Base-by-base conservation (phyloP, 1,140 invertebrate species). In the Littorina saxatilis region DNA sequence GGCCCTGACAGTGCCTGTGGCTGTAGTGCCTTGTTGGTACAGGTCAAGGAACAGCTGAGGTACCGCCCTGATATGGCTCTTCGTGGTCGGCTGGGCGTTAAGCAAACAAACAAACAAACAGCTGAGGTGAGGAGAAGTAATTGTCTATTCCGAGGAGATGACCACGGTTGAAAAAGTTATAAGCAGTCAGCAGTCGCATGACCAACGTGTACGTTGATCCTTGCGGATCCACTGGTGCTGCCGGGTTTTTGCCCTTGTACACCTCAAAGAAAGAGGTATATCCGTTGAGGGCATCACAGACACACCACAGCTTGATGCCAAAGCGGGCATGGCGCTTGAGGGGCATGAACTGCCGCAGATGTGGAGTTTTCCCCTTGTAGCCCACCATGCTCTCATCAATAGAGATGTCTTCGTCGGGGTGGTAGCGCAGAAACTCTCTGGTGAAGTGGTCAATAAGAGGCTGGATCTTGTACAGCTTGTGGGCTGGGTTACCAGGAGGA, bases 331-430 rank as follows among this genome's bases (percentile, higher is more conserved):
- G 70, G n/a, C n/a, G 27, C 35, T 73, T 73, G 7, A 11, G 23
- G 27, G 70, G 70, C 70, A 73, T 35, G 70, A 17, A 73, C 70
- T 35, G 17, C 17, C 70, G 70, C 5, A 73, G 70, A 27, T 73
- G 70, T 11, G 70, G 70, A 11, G 39, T 73, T n/a, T 43, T 35
- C 11, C 70, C 70, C 39, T 73, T 73, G 70, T 73, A 73, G 5
- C 70, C 47, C 47, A 50, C 47, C 47, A 50, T 50, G 47, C 47
- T 50, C n/a, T n/a, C n/a, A n/a, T n/a, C n/a, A n/a, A n/a, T n/a
- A n/a, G n/a, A n/a, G n/a, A n/a, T n/a, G n/a, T 20, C 20, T 20
- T 50, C 47, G 9, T 9, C 9, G 61, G 9, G 11, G 70, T 73
- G 37, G 35, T 73, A 15, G 70, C 15, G 39, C 70, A 23, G 23